Evolutionary conservation across 2,113 vertebrate species (phyloP), one percentile per base, ranked within the genome.

Genomic region (Nothoprocta pentlandii): DNA sequence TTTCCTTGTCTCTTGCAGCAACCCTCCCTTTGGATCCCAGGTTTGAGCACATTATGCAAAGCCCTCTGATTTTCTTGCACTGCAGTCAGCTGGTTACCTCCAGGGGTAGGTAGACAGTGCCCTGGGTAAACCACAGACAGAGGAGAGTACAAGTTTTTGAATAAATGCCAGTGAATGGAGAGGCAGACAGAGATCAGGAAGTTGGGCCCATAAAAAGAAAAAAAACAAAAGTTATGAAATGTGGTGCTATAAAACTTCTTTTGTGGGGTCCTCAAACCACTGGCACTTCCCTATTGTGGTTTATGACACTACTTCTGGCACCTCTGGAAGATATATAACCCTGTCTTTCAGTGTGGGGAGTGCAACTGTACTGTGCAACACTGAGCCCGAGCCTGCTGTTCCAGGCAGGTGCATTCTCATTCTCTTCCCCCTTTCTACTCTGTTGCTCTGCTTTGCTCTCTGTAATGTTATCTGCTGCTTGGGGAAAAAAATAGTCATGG

Each of bases 251-350:
- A 78, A 93, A 93, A 88, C 67, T 51, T 92, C 14, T 74, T 67
- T 16, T 6, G 21, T 39, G 59, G 28, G 16, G 10, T 58, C 6
- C 36, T 86, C 36, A 82, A 77, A 71, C 11, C 5, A 36, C 16
- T 69, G 59, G 5, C 79, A 30, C 1, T 0, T 59, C 41, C 62
- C 26, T 93, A n/a, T 54, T 80, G 49, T 75, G 42, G 59, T 86
- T 93, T 90, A 71, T 90, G 73, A 54, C 6, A 28, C 80, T 93
- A 28, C 80, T 94, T 83, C 36, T 92, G 61, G 51, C 32, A 7
- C 59, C 39, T 25, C 4, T 70, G 83, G 73, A 42, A 80, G 54
- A 83, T 74, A 28, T 68, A 36, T 53, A 88, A 66, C 12, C 28
- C 36, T 34, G 42, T 75, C 51, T 92, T 78, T 68, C 59, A 59